Evolutionary conservation across 2,113 vertebrate genomes (phyloP).

Genomic region (Pelecanoides urinatrix): DNA sequence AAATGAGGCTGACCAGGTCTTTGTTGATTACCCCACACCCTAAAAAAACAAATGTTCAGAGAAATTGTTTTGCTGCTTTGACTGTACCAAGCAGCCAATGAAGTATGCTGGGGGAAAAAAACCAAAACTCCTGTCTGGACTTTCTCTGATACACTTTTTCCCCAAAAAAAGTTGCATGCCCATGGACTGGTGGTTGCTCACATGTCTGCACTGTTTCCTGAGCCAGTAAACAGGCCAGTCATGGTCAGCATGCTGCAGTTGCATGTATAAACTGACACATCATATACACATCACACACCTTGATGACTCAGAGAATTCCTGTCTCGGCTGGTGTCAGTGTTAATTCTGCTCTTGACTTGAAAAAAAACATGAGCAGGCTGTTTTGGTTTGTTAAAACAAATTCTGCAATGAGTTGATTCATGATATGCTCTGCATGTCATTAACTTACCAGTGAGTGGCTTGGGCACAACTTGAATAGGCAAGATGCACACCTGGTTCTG

Average conservation of each 20-base stretch:
- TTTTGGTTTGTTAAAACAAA: neutral
- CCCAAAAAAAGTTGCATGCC: rapidly evolving
- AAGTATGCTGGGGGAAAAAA: neutral
- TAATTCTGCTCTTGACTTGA: neutral
- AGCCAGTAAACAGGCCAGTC: neutral
- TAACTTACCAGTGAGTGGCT: neutral
- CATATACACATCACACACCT: neutral
- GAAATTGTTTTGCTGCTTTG: neutral
- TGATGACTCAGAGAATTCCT: neutral
- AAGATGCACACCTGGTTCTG: neutral
- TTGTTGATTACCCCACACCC: neutral
- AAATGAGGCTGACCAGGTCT: neutral
- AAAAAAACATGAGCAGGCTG: neutral
- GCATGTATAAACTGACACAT: neutral
- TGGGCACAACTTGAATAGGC: neutral
- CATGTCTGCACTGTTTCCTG: neutral
- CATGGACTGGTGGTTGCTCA: neutral
- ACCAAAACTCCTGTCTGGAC: neutral
- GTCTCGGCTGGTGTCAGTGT: neutral
- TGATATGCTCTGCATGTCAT: neutral
- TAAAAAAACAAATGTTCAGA: neutral
- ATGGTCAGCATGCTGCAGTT: neutral
- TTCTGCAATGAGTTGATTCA: neutral
- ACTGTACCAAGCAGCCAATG: neutral
- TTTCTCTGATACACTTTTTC: neutral